A percentile compares a stretch with the other conserved stretches of the same genome.
Evolutionary conservation across 2,113 vertebrate genomes (phyloP).

Genomic region (Anolis sagrei): DNA sequence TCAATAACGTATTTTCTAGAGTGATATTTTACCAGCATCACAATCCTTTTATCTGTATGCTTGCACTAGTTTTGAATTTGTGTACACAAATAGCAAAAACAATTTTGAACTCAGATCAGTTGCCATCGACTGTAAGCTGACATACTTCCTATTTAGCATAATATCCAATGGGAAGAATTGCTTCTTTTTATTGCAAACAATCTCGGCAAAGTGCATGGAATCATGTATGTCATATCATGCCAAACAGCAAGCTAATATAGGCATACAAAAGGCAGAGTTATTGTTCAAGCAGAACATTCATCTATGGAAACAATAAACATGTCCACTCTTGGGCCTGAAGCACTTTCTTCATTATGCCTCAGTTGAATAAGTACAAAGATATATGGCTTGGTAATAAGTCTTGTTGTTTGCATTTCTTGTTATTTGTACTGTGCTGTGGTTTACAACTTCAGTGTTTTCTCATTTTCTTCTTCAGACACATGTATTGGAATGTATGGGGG

Average conservation of each 20-base stretch:
- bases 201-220: not conserved
- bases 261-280: conserved; percentile 24
- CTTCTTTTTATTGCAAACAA: conserved; percentile 7
- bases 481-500: conserved; percentile 23
- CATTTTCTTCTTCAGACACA: conserved; percentile 54
- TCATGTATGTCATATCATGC: conserved; percentile 26
- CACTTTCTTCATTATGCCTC: conserved; percentile 50
- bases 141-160: not conserved
- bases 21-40: not conserved
- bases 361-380: conserved; percentile 50
- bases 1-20: not conserved
- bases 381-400: conserved; percentile 55
- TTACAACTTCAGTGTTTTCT: conserved; percentile 25
- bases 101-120: not conserved
- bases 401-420: conserved; percentile 56
- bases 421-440: conserved; percentile 53
- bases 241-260: conserved; percentile 41
- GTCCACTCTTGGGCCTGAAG: conserved; percentile 47
- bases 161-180: not conserved
- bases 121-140: not conserved
- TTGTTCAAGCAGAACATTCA: conserved; percentile 49
- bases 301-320: conserved; percentile 53
- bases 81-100: not conserved
- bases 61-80: not conserved
- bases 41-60: not conserved